These are phyloP conservation scores for Tamias sibiricus DNA, from an alignment of 2,113 vertebrate species.

Conservation along the genomic window DNA sequence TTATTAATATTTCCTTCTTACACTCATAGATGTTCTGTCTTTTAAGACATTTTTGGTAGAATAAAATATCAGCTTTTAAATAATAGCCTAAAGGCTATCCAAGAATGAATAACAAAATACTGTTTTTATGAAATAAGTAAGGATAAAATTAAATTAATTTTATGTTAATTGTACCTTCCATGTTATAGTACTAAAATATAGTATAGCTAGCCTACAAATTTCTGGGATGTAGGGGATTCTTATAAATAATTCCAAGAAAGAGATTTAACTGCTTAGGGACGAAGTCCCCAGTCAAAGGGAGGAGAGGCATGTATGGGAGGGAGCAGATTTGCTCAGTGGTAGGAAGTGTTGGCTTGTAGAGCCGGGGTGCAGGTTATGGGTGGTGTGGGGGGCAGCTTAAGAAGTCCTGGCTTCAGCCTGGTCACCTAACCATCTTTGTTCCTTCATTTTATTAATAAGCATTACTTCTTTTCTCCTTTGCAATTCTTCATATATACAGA, in stretches of 20 bases:
- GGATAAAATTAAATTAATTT: not conserved
- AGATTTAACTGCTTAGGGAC: not conserved
- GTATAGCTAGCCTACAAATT: not conserved
- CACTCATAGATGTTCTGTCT: not conserved
- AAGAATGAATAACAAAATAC: constrained; percentile 24
- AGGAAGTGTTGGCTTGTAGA: not conserved
- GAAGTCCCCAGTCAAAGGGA: not conserved
- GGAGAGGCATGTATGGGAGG: not conserved
- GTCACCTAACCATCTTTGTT: not conserved
- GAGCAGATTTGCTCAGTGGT: not conserved
- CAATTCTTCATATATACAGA: not conserved
- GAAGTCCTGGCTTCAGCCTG: not conserved
- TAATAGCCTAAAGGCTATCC: constrained; percentile 5
- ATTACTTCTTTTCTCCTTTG: constrained; percentile 15
- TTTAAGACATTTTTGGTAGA: constrained; percentile 10
- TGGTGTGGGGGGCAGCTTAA: not conserved
- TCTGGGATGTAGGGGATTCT: not conserved
- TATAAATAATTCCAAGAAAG: not conserved
- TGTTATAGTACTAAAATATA: not conserved
- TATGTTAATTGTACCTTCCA: constrained; percentile 14
- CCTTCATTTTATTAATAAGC: constrained; percentile 4
- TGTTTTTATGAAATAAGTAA: constrained; percentile 49
- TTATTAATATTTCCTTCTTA: not conserved
- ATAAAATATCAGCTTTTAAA: constrained; percentile 20
- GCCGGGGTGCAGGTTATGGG: too few species aligned